A percentile compares a stretch with the other conserved stretches of the same genome.
phyloP scores from a whole-genome alignment of 2,797 vertebrate genomes.

The Channa striata region DNA sequence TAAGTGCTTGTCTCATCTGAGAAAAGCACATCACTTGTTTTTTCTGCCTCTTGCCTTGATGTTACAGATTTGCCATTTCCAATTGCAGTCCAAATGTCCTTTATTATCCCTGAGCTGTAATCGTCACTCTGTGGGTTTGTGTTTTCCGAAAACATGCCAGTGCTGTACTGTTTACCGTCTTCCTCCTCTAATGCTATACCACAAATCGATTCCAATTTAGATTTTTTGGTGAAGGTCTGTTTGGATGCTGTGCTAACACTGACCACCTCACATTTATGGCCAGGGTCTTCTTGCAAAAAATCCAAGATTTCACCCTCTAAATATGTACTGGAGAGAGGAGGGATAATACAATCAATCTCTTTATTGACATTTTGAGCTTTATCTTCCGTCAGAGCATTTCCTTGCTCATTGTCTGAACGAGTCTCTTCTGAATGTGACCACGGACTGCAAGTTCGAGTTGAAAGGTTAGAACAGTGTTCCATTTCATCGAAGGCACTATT shows the following conservation, averaged over 20 bases:
- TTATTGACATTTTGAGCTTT: conserved; percentile 89
- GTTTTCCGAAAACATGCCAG: conserved; percentile 88
- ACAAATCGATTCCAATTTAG: conserved; percentile 98
- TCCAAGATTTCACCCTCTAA: conserved; percentile 96
- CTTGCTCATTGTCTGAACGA: conserved; percentile 96
- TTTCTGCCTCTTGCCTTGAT: conserved; percentile 83
- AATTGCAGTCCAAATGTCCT: conserved; percentile 97
- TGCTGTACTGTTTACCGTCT: conserved; percentile 89
- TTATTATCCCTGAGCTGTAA: conserved; percentile 98
- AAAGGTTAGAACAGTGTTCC: conserved; percentile 99
- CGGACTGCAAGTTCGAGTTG: conserved; percentile 98
- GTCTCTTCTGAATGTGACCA: conserved; percentile 99
- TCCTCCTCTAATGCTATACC: conserved; percentile 96
- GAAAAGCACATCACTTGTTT: conserved; percentile 88
- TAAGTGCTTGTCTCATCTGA: conserved; percentile 87
- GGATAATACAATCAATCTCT: conserved; percentile 91
- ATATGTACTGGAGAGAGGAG: conserved; percentile 92
- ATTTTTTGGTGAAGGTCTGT: conserved; percentile 93
- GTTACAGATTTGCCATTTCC: conserved; percentile 85
- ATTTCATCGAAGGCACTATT: conserved; percentile 99
- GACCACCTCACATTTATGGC: conserved; percentile 85
- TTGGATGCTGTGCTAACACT: conserved; percentile 86
- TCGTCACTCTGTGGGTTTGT: conserved; percentile 89
- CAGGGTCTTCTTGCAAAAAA: conserved; percentile 92
- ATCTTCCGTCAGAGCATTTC: conserved; percentile 90